phyloP scores from a whole-genome alignment of 2,888 invertebrate species.

The Byasa hedistus region DNA sequence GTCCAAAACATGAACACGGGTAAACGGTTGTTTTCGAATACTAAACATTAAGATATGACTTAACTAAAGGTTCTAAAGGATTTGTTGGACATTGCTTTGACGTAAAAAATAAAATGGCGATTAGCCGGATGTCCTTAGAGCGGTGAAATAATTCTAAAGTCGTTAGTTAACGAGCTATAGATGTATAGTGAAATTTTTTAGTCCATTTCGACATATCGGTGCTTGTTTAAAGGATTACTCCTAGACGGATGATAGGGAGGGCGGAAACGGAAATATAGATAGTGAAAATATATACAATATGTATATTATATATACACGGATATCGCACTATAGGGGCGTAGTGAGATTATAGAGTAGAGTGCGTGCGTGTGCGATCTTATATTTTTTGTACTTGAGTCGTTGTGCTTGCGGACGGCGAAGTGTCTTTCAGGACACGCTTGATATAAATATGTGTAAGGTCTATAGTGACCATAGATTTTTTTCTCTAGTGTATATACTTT shows the following conservation, averaged over 20 bases:
- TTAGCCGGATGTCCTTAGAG: constrained; percentile 54
- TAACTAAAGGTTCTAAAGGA: too few relatives aligned
- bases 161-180: constrained; percentile 47
- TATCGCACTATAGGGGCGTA: constrained; percentile 51
- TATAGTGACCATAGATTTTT: constrained; percentile 14
- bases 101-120: constrained; percentile 17
- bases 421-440: neutral
- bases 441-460: constrained; percentile 4
- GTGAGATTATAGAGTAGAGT: constrained; percentile 44
- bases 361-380: constrained; percentile 37
- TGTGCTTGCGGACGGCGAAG: too few relatives aligned
- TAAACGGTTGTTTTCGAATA: constrained; percentile 10
- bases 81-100: too few relatives aligned
- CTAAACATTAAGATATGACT: too few relatives aligned
- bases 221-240: constrained; percentile 70
- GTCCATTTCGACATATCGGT: constrained; percentile 78
- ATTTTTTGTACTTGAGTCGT: constrained; percentile 38
- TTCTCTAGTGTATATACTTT: neutral
- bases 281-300: constrained; percentile 32
- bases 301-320: constrained; percentile 43
- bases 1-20: constrained; percentile 18
- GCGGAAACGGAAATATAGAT: constrained; percentile 11
- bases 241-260: constrained; percentile 51
- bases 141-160: constrained; percentile 56
- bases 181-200: constrained; percentile 54